Conservation (phyloP, 2,797 vertebrate genomes). For the Myotis myotis region DNA sequence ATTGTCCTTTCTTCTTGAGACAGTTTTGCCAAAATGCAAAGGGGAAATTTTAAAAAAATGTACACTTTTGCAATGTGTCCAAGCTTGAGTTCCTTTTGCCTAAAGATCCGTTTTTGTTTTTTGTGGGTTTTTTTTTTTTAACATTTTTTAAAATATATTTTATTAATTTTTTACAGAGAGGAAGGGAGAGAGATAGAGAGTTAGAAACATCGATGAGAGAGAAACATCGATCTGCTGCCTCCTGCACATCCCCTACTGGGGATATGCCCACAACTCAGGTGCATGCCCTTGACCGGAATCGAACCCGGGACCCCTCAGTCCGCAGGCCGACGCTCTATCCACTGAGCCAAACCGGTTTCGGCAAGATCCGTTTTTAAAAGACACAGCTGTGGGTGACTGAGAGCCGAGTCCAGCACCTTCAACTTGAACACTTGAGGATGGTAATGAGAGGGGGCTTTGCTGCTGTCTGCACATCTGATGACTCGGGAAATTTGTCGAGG, state of each 20-base stretch:
- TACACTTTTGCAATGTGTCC: slow-evolving; percentile 59
- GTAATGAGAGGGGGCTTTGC: slow-evolving; percentile 67
- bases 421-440: slow-evolving; percentile 65
- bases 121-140: too few relatives aligned
- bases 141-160: too few relatives aligned
- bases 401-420: slow-evolving; percentile 63
- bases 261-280: too few relatives aligned
- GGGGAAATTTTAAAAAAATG: slow-evolving; percentile 74
- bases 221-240: too few relatives aligned
- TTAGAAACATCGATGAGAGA: too few relatives aligned
- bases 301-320: too few relatives aligned
- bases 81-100: slow-evolving; percentile 58
- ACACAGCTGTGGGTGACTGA: slow-evolving; percentile 69
- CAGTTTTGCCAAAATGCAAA: slow-evolving; percentile 59
- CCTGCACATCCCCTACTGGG: too few relatives aligned
- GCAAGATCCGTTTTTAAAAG: slow-evolving; percentile 72
- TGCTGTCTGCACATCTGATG: slow-evolving; percentile 71
- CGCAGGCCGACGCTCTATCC: too few relatives aligned
- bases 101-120: slow-evolving; percentile 71
- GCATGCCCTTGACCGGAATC: too few relatives aligned
- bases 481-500: slow-evolving; percentile 81
- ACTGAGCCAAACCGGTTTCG: too few relatives aligned
- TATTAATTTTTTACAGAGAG: too few relatives aligned
- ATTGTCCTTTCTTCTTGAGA: slow-evolving; percentile 53
- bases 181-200: too few relatives aligned